phyloP scores from a whole-genome alignment of 2,113 vertebrate species.

The Crotalus horridus region DNA sequence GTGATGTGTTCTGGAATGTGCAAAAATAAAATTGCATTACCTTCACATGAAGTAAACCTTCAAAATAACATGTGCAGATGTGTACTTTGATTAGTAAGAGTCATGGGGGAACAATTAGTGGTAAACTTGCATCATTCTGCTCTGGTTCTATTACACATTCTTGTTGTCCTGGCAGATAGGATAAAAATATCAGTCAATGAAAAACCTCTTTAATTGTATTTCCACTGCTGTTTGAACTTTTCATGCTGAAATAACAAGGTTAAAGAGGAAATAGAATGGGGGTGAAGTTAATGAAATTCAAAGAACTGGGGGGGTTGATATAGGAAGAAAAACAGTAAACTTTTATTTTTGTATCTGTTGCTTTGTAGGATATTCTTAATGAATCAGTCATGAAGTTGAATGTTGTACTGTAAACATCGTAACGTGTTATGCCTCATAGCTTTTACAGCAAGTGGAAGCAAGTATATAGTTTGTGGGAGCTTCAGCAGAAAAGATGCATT shows the following conservation, averaged over 20 bases:
- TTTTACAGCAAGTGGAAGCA: background rate
- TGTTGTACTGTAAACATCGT: background rate
- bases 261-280: background rate
- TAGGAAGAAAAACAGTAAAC: too few species aligned
- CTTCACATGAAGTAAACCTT: background rate
- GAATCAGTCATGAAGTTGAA: background rate
- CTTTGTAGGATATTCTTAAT: background rate
- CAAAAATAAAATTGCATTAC: background rate
- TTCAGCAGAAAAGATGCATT: background rate
- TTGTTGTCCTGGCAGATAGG: background rate
- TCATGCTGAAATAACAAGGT: background rate
- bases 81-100: background rate
- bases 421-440: background rate
- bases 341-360: background rate
- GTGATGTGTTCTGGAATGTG: background rate
- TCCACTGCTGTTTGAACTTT: background rate
- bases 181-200: background rate
- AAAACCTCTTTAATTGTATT: background rate
- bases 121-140: constrained; percentile 2
- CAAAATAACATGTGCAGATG: background rate
- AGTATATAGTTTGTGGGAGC: background rate
- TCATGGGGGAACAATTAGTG: constrained; percentile 14
- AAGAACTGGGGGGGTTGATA: background rate
- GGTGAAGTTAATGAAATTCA: background rate
- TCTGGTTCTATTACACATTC: background rate